phyloP scores from a whole-genome alignment of 2,888 invertebrate genomes.

The Eutolmus rufibarbis region DNA sequence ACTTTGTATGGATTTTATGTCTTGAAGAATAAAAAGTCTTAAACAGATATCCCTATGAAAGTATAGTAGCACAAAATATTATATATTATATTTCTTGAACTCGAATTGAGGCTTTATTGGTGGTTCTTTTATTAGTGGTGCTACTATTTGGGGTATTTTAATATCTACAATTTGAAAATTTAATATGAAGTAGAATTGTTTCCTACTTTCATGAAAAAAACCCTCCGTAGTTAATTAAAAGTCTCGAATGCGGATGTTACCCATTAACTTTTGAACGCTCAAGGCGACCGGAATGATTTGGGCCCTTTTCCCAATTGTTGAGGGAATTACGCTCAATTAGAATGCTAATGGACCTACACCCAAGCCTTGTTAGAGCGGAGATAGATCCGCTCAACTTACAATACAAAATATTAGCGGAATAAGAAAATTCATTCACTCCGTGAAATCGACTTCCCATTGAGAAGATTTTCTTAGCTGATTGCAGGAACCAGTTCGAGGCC shows the following conservation, averaged over 20 bases:
- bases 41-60: no score
- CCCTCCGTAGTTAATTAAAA: neutral
- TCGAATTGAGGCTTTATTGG: no score
- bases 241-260: neutral
- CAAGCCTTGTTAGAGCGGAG: neutral
- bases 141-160: neutral
- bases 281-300: neutral
- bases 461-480: neutral
- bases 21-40: no score
- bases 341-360: neutral
- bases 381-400: neutral
- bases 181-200: neutral
- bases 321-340: neutral
- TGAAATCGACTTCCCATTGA: constrained; percentile 9
- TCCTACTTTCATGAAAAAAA: no score
- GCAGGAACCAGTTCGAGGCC: neutral
- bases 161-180: neutral
- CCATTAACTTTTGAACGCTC: neutral
- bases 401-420: neutral
- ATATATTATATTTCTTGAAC: no score
- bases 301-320: neutral
- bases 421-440: constrained; percentile 3
- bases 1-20: no score
- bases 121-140: no score
- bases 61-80: no score